These are phyloP conservation scores for Gopherus flavomarginatus DNA, from an alignment of 2,113 vertebrate genomes.

Conservation along the genomic window DNA sequence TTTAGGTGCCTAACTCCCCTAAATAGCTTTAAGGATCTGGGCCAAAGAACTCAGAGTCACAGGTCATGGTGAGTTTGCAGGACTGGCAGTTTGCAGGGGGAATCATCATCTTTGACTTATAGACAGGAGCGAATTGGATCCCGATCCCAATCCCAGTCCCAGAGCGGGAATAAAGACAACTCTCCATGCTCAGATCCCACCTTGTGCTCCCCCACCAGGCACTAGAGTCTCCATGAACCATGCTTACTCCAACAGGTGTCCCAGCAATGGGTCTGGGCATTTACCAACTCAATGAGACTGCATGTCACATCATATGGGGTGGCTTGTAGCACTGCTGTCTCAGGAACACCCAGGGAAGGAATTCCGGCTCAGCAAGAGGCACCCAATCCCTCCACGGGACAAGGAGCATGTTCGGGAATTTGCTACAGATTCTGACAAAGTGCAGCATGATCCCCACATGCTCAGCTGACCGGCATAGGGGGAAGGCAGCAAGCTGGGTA, in stretches of 20 bases:
- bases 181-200: not conserved
- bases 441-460: not conserved
- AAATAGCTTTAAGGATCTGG: not conserved
- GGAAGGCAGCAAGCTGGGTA: not conserved
- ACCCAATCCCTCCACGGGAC: not conserved
- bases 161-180: not conserved
- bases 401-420: not conserved
- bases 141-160: not conserved
- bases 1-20: not conserved
- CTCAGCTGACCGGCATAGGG: not conserved
- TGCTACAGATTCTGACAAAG: not conserved
- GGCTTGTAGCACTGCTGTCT: not conserved
- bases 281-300: accelerated
- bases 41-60: not conserved
- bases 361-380: too few relatives aligned
- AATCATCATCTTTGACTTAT: not conserved
- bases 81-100: not conserved
- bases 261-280: not conserved
- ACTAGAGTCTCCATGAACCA: not conserved
- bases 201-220: not conserved
- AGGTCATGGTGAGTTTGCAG: not conserved
- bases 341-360: accelerated
- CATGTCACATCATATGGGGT: not conserved
- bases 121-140: not conserved
- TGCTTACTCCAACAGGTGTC: too few relatives aligned